A percentile compares a stretch with the other conserved stretches of the same genome.
These are phyloP conservation scores for Rugalucina vietnamica DNA, from an alignment of 2,888 invertebrate genomes.

Conservation along the genomic window DNA sequence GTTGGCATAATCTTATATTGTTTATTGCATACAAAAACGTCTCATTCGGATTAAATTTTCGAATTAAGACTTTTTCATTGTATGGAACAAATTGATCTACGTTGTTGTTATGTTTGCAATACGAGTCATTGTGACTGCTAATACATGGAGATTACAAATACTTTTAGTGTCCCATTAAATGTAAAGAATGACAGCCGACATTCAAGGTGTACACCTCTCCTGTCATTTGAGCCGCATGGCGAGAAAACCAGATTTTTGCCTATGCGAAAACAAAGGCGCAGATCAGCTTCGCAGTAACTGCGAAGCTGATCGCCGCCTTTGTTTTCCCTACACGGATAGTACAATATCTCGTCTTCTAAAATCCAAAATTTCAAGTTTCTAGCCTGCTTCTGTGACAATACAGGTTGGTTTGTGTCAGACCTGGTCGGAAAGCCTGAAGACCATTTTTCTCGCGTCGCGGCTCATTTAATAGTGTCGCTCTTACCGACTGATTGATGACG, in stretches of 20 bases:
- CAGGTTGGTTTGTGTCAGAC: too few species aligned
- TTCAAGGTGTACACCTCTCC: not conserved
- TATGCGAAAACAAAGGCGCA: too few species aligned
- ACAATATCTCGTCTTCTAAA: too few species aligned
- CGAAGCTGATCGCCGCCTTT: too few species aligned
- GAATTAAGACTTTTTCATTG: not conserved
- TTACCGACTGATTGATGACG: not conserved
- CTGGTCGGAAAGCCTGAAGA: too few species aligned
- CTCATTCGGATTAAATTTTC: not conserved
- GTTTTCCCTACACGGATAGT: too few species aligned
- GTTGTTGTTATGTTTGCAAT: not conserved
- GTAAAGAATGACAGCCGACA: not conserved
- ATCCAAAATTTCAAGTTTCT: too few species aligned
- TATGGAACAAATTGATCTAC: not conserved
- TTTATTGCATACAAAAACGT: too few species aligned
- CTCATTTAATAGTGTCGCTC: not conserved
- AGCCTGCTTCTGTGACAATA: too few species aligned
- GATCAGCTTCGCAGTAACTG: too few species aligned
- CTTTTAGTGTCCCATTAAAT: not conserved
- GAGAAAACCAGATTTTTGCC: too few species aligned
- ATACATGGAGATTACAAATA: not conserved
- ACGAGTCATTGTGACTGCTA: not conserved
- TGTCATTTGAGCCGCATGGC: not conserved
- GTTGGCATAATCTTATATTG: not conserved
- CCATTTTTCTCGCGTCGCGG: too few species aligned